Percentiles rank a stretch among this genome's conserved stretches.
phyloP scores from a whole-genome alignment of 2,797 vertebrate genomes.

The Onychomys torridus region DNA sequence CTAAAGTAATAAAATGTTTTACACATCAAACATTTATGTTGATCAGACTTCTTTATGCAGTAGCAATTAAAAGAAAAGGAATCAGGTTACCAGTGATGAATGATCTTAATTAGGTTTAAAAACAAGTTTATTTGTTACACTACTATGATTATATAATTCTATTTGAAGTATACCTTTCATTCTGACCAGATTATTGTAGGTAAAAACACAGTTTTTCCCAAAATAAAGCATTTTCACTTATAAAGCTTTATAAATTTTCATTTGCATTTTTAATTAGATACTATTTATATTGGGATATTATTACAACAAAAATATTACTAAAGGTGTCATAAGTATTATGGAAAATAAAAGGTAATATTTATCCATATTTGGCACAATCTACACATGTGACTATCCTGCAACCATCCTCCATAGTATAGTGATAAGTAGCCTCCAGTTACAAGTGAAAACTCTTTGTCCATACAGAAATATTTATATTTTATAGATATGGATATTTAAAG shows the following conservation, averaged over 20 bases:
- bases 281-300: neutral
- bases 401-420: neutral
- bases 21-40: constrained; percentile 82
- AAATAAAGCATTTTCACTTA: neutral
- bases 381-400: neutral
- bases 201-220: neutral
- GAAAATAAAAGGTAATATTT: neutral
- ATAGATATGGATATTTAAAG: neutral
- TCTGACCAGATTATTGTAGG: neutral
- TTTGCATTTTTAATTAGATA: constrained; percentile 52
- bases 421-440: too few relatives aligned
- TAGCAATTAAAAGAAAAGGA: constrained; percentile 74
- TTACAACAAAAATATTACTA: neutral
- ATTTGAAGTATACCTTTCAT: neutral
- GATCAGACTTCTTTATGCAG: constrained; percentile 73
- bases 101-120: constrained; percentile 75
- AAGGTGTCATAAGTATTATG: neutral
- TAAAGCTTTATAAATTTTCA: neutral
- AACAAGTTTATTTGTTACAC: constrained; percentile 5
- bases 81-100: constrained; percentile 76
- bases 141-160: constrained; percentile 18
- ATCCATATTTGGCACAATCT: neutral
- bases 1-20: constrained; percentile 79
- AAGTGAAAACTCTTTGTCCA: neutral
- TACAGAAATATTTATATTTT: neutral